phyloP scores from a whole-genome alignment of 2,888 invertebrate species.

The Synergus itoensis region DNA sequence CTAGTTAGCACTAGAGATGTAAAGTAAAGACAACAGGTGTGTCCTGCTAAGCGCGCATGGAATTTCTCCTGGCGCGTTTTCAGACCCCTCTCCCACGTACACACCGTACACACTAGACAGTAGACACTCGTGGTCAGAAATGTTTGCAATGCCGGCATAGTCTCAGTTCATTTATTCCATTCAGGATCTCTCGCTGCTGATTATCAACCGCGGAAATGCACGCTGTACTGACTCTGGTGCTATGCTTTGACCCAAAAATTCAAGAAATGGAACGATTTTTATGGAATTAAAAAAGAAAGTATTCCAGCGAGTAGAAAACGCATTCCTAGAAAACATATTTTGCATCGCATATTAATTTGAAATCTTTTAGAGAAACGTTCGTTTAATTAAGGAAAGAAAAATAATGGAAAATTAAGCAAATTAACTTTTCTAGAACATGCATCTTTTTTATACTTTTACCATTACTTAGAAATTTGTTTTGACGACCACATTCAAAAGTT shows the following conservation, averaged over 20 bases:
- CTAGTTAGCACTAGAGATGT: conserved; percentile 47
- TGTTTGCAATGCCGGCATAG: conserved; percentile 31
- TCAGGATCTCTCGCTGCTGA: conserved; percentile 4
- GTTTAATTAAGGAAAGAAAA: neutral
- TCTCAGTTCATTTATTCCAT: conserved; percentile 41
- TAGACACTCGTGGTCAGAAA: conserved; percentile 20
- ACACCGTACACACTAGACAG: neutral
- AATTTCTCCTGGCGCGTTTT: conserved; percentile 50
- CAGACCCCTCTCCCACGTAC: conserved; percentile 33
- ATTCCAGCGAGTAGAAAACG: conserved; percentile 6
- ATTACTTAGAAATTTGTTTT: too few species aligned
- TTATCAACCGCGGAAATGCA: conserved; percentile 38
- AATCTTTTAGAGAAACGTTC: neutral
- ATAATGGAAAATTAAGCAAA: neutral
- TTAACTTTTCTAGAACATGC: neutral
- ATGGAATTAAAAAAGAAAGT: conserved; percentile 34
- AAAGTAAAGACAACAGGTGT: conserved; percentile 48
- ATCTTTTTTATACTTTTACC: too few species aligned
- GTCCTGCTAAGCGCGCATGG: conserved; percentile 42
- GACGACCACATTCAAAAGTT: too few species aligned
- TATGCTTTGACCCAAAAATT: conserved; percentile 25
- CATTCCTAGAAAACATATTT: conserved; percentile 19
- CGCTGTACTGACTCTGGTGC: neutral
- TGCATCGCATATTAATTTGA: neutral
- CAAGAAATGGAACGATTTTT: conserved; percentile 35